These are phyloP conservation scores for Eulemur macaco DNA, from an alignment of 2,113 vertebrate species.

Conservation along the genomic window DNA sequence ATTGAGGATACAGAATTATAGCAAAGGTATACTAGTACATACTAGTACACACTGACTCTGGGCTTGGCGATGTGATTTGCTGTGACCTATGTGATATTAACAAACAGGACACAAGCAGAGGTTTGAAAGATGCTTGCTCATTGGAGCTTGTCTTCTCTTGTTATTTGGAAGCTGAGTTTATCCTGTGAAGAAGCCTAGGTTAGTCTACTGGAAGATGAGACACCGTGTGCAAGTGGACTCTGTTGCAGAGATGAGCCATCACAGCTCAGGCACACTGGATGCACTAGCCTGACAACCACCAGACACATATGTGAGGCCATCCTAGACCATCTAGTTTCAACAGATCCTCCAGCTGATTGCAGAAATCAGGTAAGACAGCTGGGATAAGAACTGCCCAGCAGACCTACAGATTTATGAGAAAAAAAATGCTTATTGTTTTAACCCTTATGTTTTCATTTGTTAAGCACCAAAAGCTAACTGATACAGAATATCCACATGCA, in stretches of 20 bases:
- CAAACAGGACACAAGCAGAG: neutral
- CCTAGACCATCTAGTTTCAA: neutral
- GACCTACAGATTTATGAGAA: neutral
- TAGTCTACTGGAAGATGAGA: neutral
- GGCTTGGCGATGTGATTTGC: neutral
- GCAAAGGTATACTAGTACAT: neutral
- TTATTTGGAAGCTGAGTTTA: neutral
- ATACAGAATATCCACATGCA: neutral
- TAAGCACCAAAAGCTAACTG: neutral
- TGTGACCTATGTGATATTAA: neutral
- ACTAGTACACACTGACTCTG: neutral
- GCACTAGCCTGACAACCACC: neutral
- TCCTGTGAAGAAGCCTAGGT: neutral
- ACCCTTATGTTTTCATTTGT: neutral
- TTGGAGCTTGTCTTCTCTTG: neutral
- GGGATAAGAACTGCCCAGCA: neutral
- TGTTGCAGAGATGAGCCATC: neutral
- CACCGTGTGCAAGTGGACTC: neutral
- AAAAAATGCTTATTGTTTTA: constrained; percentile 3
- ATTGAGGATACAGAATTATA: neutral
- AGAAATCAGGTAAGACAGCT: constrained; percentile 10
- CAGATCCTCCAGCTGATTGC: neutral
- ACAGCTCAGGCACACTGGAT: neutral
- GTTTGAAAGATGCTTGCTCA: neutral
- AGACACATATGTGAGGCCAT: neutral